These are phyloP conservation scores for Hystrix cristata DNA, from an alignment of 2,113 vertebrate species.

Conservation along the genomic window DNA sequence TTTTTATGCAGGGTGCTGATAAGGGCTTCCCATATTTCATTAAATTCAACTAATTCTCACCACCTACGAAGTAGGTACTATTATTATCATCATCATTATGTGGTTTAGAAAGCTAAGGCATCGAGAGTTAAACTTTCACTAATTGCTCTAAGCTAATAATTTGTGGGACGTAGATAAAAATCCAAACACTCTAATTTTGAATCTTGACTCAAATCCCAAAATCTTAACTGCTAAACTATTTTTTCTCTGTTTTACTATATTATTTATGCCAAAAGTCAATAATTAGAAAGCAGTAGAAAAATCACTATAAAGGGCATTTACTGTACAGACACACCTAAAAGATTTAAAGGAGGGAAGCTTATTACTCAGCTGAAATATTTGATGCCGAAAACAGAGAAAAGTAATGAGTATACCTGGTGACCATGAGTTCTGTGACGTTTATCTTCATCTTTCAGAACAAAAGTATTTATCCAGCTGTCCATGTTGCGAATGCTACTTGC, in stretches of 20 bases:
- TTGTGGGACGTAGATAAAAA: background rate
- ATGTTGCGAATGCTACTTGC: background rate
- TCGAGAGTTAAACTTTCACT: background rate
- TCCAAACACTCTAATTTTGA: background rate
- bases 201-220: background rate
- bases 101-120: background rate
- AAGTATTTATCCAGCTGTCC: accelerated
- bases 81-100: background rate
- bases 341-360: background rate
- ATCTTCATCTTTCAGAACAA: background rate
- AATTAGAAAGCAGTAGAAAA: background rate
- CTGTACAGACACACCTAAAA: background rate
- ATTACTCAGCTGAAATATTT: background rate
- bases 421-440: accelerated
- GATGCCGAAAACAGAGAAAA: background rate
- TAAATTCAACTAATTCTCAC: background rate
- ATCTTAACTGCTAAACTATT: background rate
- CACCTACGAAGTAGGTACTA: background rate
- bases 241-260: background rate
- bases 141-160: background rate
- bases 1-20: background rate
- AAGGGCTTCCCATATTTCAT: background rate
- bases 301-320: background rate
- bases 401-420: background rate
- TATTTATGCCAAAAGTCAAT: background rate